Evolutionary conservation across 2,113 vertebrate species (phyloP).

Genomic region (Pipra filicauda): DNA sequence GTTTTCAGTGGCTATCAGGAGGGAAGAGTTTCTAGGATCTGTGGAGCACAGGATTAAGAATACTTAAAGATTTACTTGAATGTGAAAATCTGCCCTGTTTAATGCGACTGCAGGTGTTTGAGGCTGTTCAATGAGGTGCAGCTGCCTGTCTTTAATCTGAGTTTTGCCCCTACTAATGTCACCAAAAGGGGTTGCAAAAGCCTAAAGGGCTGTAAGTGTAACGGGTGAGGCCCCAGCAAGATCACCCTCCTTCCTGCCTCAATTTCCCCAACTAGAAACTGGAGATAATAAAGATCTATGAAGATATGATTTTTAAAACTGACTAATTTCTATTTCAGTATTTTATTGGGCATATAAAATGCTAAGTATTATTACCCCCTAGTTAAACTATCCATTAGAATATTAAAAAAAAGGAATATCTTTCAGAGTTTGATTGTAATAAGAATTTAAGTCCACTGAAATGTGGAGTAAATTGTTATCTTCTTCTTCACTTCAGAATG

Average conservation of each 20-base stretch:
- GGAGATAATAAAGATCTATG: background rate
- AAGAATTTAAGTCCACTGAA: background rate
- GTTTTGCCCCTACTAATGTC: background rate
- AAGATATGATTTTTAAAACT: fast-evolving
- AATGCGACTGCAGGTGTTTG: background rate
- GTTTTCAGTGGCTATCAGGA: background rate
- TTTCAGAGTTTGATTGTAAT: background rate
- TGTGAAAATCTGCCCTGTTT: background rate
- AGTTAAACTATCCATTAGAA: background rate
- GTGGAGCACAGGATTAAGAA: background rate
- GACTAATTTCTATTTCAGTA: background rate
- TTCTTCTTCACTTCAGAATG: background rate
- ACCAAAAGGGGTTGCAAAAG: background rate
- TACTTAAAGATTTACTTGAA: background rate
- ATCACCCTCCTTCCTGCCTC: background rate
- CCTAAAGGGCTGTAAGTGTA: background rate
- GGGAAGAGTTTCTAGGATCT: background rate
- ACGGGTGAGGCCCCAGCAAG: background rate
- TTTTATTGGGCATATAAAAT: background rate
- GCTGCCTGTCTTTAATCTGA: background rate
- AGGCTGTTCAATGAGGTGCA: background rate
- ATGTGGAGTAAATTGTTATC: background rate
- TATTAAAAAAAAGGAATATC: background rate
- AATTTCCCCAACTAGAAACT: background rate
- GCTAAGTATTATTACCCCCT: background rate